Evolutionary conservation across 2,888 invertebrate genomes (phyloP).

Genomic region (Callyntrura sp.): DNA sequence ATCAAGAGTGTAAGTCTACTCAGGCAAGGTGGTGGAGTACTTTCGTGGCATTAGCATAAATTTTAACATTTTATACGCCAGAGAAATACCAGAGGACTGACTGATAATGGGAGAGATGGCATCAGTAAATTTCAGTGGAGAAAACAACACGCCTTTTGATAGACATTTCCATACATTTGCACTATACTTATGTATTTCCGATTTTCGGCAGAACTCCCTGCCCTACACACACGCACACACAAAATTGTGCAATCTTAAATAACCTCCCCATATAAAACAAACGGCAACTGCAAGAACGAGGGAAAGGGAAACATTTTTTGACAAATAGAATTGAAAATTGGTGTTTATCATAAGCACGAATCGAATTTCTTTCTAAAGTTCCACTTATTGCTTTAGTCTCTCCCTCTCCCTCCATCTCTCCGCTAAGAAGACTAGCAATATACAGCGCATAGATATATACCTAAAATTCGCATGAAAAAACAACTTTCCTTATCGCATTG

Average conservation of each 20-base stretch:
- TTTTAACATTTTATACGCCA: constrained; percentile 7
- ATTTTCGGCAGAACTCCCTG: no score
- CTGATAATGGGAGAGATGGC: not conserved
- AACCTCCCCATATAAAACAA: no score
- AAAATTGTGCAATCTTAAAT: no score
- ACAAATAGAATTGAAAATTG: constrained; percentile 3
- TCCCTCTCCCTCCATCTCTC: constrained; percentile 20
- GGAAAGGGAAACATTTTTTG: not conserved
- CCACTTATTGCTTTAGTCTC: constrained; percentile 14
- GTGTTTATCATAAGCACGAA: constrained; percentile 14
- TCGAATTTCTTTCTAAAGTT: constrained; percentile 25
- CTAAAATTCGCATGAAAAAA: constrained; percentile 12
- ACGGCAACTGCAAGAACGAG: not conserved
- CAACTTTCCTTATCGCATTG: not conserved
- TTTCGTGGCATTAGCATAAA: not conserved
- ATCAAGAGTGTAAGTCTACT: constrained; percentile 4
- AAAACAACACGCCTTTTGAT: not conserved
- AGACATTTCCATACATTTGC: not conserved
- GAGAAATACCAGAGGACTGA: not conserved
- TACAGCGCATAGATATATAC: constrained; percentile 1
- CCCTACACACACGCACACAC: no score
- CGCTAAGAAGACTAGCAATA: constrained; percentile 1
- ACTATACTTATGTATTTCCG: not conserved
- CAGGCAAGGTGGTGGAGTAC: not conserved
- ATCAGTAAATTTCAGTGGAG: not conserved